Evolutionary conservation across 2,797 vertebrate genomes (phyloP), one percentile per base, ranked within the genome.

Genomic region (Tokudaia tokunoshimensis): DNA sequence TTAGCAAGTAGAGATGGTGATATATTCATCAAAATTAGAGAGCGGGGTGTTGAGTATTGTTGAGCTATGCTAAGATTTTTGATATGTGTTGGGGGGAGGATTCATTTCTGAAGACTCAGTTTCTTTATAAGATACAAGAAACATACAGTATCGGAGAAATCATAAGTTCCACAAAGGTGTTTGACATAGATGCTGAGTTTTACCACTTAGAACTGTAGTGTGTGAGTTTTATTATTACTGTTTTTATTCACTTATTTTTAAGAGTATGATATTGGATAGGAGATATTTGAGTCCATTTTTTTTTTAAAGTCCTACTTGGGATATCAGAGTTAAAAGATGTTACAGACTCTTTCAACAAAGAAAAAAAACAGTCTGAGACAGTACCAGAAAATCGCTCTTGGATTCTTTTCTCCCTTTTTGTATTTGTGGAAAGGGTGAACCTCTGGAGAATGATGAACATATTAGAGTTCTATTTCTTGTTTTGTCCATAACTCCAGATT

Each of bases 91-190:
- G 41, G n/a, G 31, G 47, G 31, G 37, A 29, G 50, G 63, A 61
- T 74, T 90, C 26, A 24, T 92, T 95, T 96, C 55, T 75, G 26
- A 87, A 83, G 95, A 44, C 34, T 47, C 47, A 59, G 47, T 72
- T 88, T 75, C 17, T 74, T 97, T 95, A 15, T 75, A 72, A 96
- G 80, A 76, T 34, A 4, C 11, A 50, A 47, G 44, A 89, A 89
- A 59, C 91, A 80, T 26, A 91, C 87, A 78, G 29, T 78, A 41
- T 20, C 14, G 83, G 86, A 50, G 34, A 89, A 80, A 11, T 80
- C 29, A 1, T 2, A 70, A 63, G 22, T 92, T 84, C 52, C 20
- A 31, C 55, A n/a, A 83, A 89, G 79, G 19, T 94, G 11, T 61
- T 89, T 52, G 91, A 67, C 86, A 44, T 37, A 31, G 50, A 57